phyloP scores from a whole-genome alignment of 37 sponge, comb jelly and placozoan genomes.

The Halichondria panicea region DNA sequence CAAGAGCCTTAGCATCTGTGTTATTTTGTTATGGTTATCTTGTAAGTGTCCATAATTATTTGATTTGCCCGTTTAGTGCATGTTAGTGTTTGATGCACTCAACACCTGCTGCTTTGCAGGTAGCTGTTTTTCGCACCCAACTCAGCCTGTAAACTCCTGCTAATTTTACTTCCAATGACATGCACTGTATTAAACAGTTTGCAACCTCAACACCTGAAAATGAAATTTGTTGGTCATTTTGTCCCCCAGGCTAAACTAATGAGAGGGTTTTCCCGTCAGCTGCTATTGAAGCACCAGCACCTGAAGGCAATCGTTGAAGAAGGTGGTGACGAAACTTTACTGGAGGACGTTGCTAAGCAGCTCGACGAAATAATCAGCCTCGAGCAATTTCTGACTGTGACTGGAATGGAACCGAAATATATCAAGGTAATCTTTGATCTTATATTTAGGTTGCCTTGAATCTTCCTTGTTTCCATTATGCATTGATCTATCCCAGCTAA shows the following conservation, averaged over 20 bases:
- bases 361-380: constrained; percentile 41
- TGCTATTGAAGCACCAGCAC: constrained; percentile 52
- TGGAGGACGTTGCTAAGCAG: constrained; percentile 19
- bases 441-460: neutral
- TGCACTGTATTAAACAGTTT: too few species aligned
- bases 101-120: too few species aligned
- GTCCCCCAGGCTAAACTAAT: constrained; percentile 46
- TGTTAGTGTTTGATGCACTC: too few species aligned
- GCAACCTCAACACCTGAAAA: too few species aligned
- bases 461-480: neutral
- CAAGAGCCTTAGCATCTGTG: too few species aligned
- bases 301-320: constrained; percentile 1
- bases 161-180: too few species aligned
- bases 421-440: constrained; percentile 16
- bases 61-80: too few species aligned
- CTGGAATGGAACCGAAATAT: constrained; percentile 22
- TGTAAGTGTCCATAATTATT: too few species aligned
- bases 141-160: too few species aligned
- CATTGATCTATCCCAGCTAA: neutral
- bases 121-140: too few species aligned
- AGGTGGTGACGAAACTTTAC: neutral
- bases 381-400: constrained; percentile 41
- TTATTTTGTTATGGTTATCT: too few species aligned
- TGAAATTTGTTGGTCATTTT: too few species aligned
- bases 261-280: constrained; percentile 59